Evolutionary conservation across 2,797 vertebrate species (phyloP).

Genomic region (Lateolabrax maculatus): DNA sequence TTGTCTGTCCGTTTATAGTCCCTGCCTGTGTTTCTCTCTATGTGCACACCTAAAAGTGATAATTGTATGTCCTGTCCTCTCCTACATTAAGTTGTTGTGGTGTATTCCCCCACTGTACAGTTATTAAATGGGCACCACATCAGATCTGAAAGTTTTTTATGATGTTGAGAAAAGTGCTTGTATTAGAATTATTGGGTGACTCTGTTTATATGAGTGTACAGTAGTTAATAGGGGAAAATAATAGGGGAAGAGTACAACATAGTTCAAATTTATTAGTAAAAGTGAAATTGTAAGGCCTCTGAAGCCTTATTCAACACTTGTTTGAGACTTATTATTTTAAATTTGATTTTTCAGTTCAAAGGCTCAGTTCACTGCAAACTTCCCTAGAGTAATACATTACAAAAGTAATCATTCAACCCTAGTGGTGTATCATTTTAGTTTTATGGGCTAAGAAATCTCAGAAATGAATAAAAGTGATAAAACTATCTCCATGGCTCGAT

Average conservation of each 20-base stretch:
- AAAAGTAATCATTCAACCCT: too few species aligned
- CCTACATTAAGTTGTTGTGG: not conserved
- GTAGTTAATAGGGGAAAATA: not conserved
- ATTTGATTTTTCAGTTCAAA: not conserved
- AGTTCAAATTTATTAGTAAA: not conserved
- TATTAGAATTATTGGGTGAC: not conserved
- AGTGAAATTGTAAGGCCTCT: too few species aligned
- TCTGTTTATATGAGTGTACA: not conserved
- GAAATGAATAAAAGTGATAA: not conserved
- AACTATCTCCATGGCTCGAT: not conserved
- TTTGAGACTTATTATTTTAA: not conserved
- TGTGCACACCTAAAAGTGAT: conserved; percentile 27
- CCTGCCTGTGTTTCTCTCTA: not conserved
- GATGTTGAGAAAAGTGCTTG: not conserved
- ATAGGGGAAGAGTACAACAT: not conserved
- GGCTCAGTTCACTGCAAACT: not conserved
- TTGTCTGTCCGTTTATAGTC: conserved; percentile 3
- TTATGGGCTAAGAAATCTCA: not conserved
- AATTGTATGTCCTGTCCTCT: conserved; percentile 4
- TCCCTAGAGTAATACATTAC: not conserved
- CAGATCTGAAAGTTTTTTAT: not conserved
- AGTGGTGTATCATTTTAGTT: not conserved
- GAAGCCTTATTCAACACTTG: not conserved
- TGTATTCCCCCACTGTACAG: not conserved
- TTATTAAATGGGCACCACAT: not conserved